Percentiles rank a stretch among this genome's conserved stretches.
Evolutionary conservation across 2,113 vertebrate species (phyloP).

Genomic region (Macaca nemestrina): DNA sequence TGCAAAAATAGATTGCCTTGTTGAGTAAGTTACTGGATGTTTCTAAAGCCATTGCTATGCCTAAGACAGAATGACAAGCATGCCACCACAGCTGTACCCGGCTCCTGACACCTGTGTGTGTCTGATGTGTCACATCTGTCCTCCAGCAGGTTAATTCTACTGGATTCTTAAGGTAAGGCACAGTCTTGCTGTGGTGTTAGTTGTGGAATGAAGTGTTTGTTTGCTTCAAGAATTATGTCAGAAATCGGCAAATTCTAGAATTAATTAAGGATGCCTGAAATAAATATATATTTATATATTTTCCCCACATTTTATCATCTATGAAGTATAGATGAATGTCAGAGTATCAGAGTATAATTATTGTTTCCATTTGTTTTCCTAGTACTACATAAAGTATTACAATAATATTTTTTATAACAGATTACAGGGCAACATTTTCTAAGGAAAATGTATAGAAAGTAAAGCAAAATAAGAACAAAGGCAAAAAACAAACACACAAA

Average conservation of each 20-base stretch:
- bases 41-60: not conserved
- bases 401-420: not conserved
- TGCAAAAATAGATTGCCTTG: not conserved
- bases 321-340: not conserved
- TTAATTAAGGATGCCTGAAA: not conserved
- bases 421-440: not conserved
- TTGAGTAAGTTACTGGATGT: not conserved
- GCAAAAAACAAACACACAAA: not conserved
- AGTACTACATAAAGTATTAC: not conserved
- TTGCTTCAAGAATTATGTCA: no score
- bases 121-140: accelerated
- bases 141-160: no score
- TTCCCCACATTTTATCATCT: not conserved
- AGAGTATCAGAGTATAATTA: no score
- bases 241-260: not conserved
- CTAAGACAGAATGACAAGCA: not conserved
- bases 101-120: accelerated
- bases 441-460: not conserved
- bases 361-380: not conserved
- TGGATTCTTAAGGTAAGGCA: not conserved
- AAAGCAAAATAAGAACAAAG: not conserved
- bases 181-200: accelerated
- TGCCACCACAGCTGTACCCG: accelerated
- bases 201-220: not conserved
- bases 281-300: no score